Conservation (phyloP, 2,888 invertebrate genomes). For the Papilio protenor region DNA sequence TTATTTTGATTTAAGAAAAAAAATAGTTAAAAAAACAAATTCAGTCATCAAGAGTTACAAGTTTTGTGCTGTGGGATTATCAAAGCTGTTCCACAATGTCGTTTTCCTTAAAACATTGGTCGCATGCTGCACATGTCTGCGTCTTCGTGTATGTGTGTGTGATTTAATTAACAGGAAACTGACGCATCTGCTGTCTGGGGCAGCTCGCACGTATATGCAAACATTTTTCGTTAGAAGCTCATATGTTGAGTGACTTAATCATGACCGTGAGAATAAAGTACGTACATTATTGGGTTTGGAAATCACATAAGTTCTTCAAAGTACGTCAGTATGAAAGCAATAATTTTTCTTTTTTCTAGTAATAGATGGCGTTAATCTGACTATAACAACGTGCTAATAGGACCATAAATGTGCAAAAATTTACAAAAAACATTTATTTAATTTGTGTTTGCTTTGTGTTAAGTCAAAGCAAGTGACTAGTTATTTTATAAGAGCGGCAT, state of each 20-base stretch:
- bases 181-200: conserved; percentile 37
- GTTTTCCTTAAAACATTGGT: conserved; percentile 11
- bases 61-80: conserved; percentile 1
- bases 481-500: conserved; percentile 1
- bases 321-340: neutral
- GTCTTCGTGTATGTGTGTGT: conserved; percentile 17
- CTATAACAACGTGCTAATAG: neutral
- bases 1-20: neutral
- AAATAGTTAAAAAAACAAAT: neutral
- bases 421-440: too few species aligned
- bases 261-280: conserved; percentile 39
- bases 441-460: neutral
- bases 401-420: too few species aligned
- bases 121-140: neutral
- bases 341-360: neutral
- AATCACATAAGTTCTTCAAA: neutral
- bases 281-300: neutral
- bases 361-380: neutral
- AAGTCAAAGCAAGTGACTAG: neutral
- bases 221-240: conserved; percentile 40
- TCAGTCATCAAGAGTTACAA: neutral
- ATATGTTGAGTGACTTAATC: conserved; percentile 33
- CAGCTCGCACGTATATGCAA: conserved; percentile 30
- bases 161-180: conserved; percentile 42
- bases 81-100: neutral